Evolutionary conservation across 2,888 invertebrate genomes (phyloP).

Genomic region (Lasioglossum lativentre): DNA sequence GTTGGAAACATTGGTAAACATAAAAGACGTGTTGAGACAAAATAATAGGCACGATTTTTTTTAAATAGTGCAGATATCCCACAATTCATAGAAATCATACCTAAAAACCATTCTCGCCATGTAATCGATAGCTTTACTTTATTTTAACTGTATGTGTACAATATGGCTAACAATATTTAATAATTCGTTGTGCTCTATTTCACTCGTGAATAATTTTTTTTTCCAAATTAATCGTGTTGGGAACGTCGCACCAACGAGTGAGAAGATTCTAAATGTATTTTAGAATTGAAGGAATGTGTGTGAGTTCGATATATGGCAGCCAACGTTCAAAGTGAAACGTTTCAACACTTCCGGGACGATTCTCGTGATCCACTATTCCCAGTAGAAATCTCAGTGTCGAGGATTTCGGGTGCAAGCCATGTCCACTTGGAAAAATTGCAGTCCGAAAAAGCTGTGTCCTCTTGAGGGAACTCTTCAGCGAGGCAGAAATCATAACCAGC

Average conservation of each 20-base stretch:
- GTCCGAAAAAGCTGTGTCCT: background rate
- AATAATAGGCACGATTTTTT: background rate
- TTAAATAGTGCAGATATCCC: background rate
- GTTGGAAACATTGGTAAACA: background rate
- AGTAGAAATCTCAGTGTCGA: background rate
- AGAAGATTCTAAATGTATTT: background rate
- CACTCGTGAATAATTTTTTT: background rate
- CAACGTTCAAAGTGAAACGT: background rate
- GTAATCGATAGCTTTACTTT: background rate
- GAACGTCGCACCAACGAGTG: background rate
- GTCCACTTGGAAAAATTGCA: background rate
- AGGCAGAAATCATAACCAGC: background rate
- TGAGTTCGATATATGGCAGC: background rate
- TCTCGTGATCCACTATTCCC: background rate
- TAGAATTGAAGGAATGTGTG: background rate
- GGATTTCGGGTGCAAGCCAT: background rate
- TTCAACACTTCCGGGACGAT: background rate
- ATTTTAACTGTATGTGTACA: background rate
- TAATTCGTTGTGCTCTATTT: background rate
- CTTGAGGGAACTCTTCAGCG: background rate
- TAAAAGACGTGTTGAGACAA: background rate
- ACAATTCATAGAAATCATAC: background rate
- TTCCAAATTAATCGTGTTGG: background rate
- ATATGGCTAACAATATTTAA: background rate
- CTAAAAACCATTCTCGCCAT: background rate